Evolutionary conservation across 2,797 vertebrate genomes (phyloP).

Genomic region (Dendrocincla fuliginosa): DNA sequence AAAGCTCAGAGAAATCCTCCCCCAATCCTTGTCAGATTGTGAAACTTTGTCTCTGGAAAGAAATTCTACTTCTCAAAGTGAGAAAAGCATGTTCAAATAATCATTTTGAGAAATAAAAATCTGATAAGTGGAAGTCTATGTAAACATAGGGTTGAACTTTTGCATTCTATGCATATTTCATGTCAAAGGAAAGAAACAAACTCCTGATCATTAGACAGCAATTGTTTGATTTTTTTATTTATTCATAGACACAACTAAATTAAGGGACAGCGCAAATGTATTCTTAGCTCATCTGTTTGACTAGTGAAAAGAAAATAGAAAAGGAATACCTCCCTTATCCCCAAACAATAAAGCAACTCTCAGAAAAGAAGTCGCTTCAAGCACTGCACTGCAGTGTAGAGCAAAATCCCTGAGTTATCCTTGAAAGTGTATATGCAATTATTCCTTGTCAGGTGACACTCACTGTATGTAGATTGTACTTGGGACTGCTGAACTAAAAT

Average conservation of each 20-base stretch:
- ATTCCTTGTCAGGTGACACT: neutral
- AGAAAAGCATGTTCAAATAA: neutral
- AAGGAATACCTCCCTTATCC: neutral
- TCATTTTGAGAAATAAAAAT: neutral
- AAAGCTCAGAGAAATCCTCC: neutral
- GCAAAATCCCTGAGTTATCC: neutral
- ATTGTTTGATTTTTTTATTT: neutral
- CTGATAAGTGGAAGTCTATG: neutral
- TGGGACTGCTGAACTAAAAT: neutral
- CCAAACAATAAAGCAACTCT: neutral
- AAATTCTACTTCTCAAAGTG: neutral
- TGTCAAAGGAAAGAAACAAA: neutral
- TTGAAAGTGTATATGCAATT: neutral
- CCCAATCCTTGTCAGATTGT: neutral
- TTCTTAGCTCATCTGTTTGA: neutral
- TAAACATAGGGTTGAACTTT: neutral
- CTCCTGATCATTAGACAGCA: neutral
- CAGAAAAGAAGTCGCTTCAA: neutral
- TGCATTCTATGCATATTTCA: neutral
- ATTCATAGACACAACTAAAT: neutral
- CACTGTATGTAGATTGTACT: neutral
- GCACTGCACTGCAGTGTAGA: neutral
- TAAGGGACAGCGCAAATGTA: neutral
- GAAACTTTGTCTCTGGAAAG: neutral
- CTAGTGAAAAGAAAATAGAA: neutral